Evolutionary conservation across 2,888 invertebrate genomes (phyloP), one percentile per base, ranked within the genome.

Genomic region (Eudasyphora cyanicolor): DNA sequence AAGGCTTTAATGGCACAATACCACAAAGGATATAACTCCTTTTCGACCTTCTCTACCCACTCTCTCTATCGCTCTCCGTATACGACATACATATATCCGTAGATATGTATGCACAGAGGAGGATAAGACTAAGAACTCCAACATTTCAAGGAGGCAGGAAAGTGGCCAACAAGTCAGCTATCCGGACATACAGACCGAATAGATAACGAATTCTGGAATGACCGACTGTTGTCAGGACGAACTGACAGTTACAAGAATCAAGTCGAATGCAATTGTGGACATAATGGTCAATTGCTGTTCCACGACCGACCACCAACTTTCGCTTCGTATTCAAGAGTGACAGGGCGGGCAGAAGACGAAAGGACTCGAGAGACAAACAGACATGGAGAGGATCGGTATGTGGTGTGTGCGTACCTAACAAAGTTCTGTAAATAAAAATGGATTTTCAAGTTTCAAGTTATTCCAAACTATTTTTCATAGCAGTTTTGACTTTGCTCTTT

Each of bases 401-500:
- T n/a, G 51, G 8, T n/a, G 54, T 35, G 19, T 35, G 38, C 27
- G 14, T 35, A 57, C 54, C 19, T 38, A 35, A 21, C 35, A n/a
- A 54, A 38, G 60, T 64, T 76, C 51, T 71, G 78, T 78, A 62
- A 79, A 67, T 79, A 51, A 74, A 69, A 79, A 74, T 79, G 70
- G 62, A 74, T 79, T 77, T 76, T 77, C 54, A 86, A 79, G 74
- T 76, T 83, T 76, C 79, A 79, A 84, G 79, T 85, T 84, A 79
- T 85, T 81, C 77, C 73, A 80, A 82, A 86, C 79, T 82, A 83
- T 85, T 77, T 80, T 84, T 82, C 82, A 84, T 85, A 77, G 78
- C 82, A 79, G 27, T 74, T 81, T 84, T 81, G 80, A 85, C 79
- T 85, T 84, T 84, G 29, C 24, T 76, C 62, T 64, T 71, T 76